A percentile compares a stretch with the other conserved stretches of the same genome.
Conservation (phyloP, 2,797 vertebrate species). For the Rhinophrynus dorsalis region DNA sequence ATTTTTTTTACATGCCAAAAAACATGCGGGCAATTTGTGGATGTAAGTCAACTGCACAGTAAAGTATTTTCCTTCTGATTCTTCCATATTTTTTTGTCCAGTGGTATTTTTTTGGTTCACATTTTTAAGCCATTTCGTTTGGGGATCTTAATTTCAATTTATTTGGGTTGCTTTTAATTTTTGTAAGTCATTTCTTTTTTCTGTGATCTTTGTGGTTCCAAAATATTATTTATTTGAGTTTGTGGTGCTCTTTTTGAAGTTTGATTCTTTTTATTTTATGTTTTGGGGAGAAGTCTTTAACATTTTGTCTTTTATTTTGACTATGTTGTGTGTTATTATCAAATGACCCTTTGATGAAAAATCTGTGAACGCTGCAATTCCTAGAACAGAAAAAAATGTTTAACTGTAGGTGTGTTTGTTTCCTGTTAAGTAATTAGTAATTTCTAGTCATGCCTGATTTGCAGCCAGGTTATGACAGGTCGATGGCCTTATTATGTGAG, state of each 20-base stretch:
- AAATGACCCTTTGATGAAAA: too few relatives aligned
- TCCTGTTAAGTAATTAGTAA: too few relatives aligned
- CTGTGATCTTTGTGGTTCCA: slow-evolving; percentile 60
- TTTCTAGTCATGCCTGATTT: too few relatives aligned
- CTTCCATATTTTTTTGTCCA: slow-evolving; percentile 65
- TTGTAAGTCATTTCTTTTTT: slow-evolving; percentile 74
- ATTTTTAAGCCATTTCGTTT: slow-evolving; percentile 43
- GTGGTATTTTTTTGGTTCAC: slow-evolving; percentile 51
- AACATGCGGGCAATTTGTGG: slow-evolving; percentile 99
- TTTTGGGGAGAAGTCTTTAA: slow-evolving; percentile 51
- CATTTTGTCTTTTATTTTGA: slow-evolving; percentile 45
- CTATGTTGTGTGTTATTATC: slow-evolving; percentile 4
- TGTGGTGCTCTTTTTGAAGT: slow-evolving; percentile 62
- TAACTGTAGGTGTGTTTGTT: too few relatives aligned
- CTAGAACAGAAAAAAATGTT: too few relatives aligned
- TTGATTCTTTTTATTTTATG: slow-evolving; percentile 52
- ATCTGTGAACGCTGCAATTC: too few relatives aligned
- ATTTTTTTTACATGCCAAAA: slow-evolving; percentile 99
- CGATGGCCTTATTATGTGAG: too few relatives aligned
- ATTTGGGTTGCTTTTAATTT: slow-evolving; percentile 65
- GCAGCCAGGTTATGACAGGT: too few relatives aligned
- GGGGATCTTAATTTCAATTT: slow-evolving; percentile 60
- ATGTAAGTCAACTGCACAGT: slow-evolving; percentile 97
- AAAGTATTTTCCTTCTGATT: slow-evolving; percentile 84
- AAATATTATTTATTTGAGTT: slow-evolving; percentile 55